Conservation (phyloP, 2,888 invertebrate genomes). For the Cryptus armator region DNA sequence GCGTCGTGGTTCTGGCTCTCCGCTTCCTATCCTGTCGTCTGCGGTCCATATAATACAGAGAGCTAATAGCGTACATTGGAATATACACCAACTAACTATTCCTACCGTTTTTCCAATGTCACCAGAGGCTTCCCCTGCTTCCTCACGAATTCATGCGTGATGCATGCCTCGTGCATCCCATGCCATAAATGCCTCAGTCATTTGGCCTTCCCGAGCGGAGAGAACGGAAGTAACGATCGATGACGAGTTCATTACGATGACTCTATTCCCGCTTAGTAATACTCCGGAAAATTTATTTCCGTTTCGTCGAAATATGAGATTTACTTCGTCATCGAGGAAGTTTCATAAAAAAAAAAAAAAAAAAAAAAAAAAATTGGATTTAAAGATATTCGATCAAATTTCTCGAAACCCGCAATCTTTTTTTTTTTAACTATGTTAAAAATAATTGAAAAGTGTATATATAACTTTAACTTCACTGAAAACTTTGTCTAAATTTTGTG, state of each 20-base stretch:
- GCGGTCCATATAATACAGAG: conserved; percentile 46
- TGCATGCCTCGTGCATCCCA: conserved; percentile 3
- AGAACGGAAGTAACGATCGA: neutral
- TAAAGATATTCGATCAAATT: no score
- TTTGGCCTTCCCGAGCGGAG: conserved; percentile 7
- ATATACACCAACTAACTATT: conserved; percentile 5
- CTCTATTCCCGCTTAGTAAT: neutral
- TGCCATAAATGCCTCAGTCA: conserved; percentile 10
- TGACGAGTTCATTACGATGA: neutral
- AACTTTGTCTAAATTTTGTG: no score
- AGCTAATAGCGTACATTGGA: conserved; percentile 1
- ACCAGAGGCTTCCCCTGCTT: conserved; percentile 11
- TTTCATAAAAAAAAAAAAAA: neutral
- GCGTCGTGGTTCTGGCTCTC: conserved; percentile 55
- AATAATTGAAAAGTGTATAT: neutral
- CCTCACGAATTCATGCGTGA: conserved; percentile 22
- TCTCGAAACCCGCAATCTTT: neutral
- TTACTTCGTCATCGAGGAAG: neutral
- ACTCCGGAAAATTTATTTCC: conserved; percentile 12
- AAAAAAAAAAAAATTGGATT: no score
- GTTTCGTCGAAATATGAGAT: neutral
- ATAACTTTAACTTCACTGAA: no score
- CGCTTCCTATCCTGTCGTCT: conserved; percentile 63
- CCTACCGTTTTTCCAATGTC: conserved; percentile 27
- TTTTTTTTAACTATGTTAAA: neutral